Percentiles rank a stretch among this genome's conserved stretches.
These are phyloP conservation scores for Rhineura floridana DNA, from an alignment of 2,113 vertebrate species.

Conservation along the genomic window DNA sequence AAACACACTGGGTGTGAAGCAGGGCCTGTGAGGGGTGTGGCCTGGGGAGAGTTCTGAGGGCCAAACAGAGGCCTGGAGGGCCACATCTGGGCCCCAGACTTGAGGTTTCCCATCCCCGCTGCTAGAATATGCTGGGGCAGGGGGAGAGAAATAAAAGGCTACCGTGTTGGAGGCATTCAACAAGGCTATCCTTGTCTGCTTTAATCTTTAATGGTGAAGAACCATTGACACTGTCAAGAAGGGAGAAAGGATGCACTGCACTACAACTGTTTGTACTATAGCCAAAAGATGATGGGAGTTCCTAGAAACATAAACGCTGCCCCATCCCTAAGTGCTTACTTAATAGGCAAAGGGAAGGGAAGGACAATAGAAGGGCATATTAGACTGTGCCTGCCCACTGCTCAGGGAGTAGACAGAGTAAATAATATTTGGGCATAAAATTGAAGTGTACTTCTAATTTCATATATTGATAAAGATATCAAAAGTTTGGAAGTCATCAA, in stretches of 20 bases:
- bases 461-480: background rate
- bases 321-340: background rate
- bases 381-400: background rate
- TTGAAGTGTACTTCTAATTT: background rate
- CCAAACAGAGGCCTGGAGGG: no score
- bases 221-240: background rate
- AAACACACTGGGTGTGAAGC: no score
- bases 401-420: background rate
- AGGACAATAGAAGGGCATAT: background rate
- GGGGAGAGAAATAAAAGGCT: background rate
- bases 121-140: background rate
- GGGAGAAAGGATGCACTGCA: background rate
- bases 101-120: no score
- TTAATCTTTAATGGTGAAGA: background rate
- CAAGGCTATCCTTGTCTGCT: background rate
- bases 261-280: background rate
- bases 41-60: no score
- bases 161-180: background rate
- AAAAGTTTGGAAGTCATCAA: background rate
- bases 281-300: background rate
- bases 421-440: background rate
- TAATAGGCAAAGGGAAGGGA: background rate
- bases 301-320: background rate
- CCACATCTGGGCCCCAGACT: no score
- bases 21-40: no score